Conservation (phyloP, 2,888 invertebrate genomes). For the Lordiphosa andalusiaca region DNA sequence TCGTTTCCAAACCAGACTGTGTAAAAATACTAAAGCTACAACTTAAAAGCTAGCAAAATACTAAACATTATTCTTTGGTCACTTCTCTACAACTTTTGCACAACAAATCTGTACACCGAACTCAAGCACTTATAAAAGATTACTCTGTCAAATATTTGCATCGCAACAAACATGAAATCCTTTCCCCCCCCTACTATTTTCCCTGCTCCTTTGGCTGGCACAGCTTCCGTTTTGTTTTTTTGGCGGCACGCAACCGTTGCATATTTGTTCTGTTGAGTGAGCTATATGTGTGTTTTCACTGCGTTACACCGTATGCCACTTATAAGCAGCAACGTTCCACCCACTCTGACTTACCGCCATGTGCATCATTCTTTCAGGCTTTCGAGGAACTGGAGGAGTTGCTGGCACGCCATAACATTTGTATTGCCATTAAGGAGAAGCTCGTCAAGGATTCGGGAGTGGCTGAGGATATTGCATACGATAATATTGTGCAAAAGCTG, state of each 20-base stretch:
- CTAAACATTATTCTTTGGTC: no score
- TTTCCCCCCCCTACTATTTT: neutral
- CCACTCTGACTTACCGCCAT: slow-evolving; percentile 1
- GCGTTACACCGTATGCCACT: slow-evolving; percentile 3
- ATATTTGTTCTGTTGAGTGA: slow-evolving; percentile 27
- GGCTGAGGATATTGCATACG: slow-evolving; percentile 92
- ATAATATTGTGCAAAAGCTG: slow-evolving; percentile 91
- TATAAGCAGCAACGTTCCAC: no score
- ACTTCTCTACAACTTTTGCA: no score
- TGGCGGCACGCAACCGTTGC: slow-evolving; percentile 5
- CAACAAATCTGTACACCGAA: no score
- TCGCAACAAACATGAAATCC: neutral
- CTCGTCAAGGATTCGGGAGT: slow-evolving; percentile 97
- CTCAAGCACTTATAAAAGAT: no score
- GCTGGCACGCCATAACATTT: slow-evolving; percentile 90
- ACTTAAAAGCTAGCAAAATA: no score
- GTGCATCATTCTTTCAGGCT: slow-evolving; percentile 83
- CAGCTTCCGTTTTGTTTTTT: slow-evolving; percentile 1
- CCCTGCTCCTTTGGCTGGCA: neutral
- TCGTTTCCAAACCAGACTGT: no score
- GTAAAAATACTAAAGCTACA: no score
- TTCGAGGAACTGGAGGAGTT: slow-evolving; percentile 95
- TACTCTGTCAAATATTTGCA: no score
- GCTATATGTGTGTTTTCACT: slow-evolving; percentile 28
- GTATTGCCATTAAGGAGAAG: slow-evolving; percentile 96